Percentiles rank a stretch among this genome's conserved stretches.
Evolutionary conservation across 2,888 invertebrate species (phyloP).

Genomic region (Stenoptilia bipunctidactyla): DNA sequence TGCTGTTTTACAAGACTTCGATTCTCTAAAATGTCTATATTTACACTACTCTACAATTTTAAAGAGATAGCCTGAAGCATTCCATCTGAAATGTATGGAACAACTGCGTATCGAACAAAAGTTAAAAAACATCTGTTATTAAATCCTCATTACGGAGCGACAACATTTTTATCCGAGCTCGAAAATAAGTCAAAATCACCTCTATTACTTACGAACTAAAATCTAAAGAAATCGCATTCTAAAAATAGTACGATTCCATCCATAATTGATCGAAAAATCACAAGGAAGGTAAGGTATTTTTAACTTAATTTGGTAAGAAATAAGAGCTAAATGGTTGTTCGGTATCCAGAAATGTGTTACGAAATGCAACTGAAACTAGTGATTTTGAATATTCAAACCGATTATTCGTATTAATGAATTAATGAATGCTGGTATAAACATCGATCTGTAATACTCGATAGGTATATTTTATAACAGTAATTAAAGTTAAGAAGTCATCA

Average conservation of each 20-base stretch:
- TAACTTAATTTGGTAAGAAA: too few species aligned
- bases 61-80: conserved; percentile 46
- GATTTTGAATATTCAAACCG: conserved; percentile 24
- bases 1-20: too few species aligned
- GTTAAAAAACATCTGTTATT: conserved; percentile 46
- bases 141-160: conserved; percentile 53
- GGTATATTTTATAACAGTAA: too few species aligned
- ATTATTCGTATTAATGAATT: conserved; percentile 34
- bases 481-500: too few species aligned
- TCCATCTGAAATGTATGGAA: conserved; percentile 38
- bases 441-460: conserved; percentile 5
- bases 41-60: conserved; percentile 26
- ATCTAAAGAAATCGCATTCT: conserved; percentile 9
- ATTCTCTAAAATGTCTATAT: conserved; percentile 11
- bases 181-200: conserved; percentile 10
- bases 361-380: conserved; percentile 16
- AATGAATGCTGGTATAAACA: conserved; percentile 24
- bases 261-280: conserved; percentile 17
- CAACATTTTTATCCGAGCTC: conserved; percentile 21
- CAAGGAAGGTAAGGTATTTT: too few species aligned
- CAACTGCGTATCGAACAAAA: conserved; percentile 30
- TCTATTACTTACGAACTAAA: conserved; percentile 9
- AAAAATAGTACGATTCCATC: conserved; percentile 6
- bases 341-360: conserved; percentile 1
- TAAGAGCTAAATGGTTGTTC: too few species aligned